These are phyloP conservation scores for Macroramphosus scolopax DNA, from an alignment of 2,797 vertebrate species.

Conservation along the genomic window DNA sequence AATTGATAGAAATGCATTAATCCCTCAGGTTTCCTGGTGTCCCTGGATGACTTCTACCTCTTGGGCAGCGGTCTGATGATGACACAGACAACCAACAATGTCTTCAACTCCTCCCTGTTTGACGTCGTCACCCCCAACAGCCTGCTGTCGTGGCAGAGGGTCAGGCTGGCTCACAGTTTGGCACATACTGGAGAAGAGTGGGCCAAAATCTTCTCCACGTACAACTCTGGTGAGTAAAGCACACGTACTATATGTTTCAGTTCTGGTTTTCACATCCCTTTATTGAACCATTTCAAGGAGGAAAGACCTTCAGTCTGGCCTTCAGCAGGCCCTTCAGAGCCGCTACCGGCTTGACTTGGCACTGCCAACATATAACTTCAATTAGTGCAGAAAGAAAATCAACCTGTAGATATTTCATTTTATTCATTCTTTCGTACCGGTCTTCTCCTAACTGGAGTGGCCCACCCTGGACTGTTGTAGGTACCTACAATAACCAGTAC, in stretches of 20 bases:
- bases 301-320: too few relatives aligned
- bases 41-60: constrained; percentile 90
- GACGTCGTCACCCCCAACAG: constrained; percentile 75
- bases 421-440: too few relatives aligned
- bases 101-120: constrained; percentile 83
- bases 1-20: not conserved
- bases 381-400: too few relatives aligned
- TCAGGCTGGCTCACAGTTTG: constrained; percentile 87
- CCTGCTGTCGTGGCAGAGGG: constrained; percentile 90
- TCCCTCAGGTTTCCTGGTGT: constrained; percentile 84
- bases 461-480: constrained; percentile 53
- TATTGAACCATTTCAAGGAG: too few relatives aligned
- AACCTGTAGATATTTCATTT: too few relatives aligned
- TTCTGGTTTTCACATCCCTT: too few relatives aligned
- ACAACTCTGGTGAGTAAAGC: constrained; percentile 84
- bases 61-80: constrained; percentile 83
- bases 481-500: constrained; percentile 95
- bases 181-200: constrained; percentile 81
- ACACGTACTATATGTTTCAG: not conserved
- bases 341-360: too few relatives aligned
- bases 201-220: constrained; percentile 82
- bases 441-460: too few relatives aligned
- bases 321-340: too few relatives aligned
- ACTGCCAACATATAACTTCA: too few relatives aligned
- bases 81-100: constrained; percentile 89